These are phyloP conservation scores for Ptychobarbus kaznakovi DNA, from an alignment of 2,797 vertebrate species.

Conservation along the genomic window DNA sequence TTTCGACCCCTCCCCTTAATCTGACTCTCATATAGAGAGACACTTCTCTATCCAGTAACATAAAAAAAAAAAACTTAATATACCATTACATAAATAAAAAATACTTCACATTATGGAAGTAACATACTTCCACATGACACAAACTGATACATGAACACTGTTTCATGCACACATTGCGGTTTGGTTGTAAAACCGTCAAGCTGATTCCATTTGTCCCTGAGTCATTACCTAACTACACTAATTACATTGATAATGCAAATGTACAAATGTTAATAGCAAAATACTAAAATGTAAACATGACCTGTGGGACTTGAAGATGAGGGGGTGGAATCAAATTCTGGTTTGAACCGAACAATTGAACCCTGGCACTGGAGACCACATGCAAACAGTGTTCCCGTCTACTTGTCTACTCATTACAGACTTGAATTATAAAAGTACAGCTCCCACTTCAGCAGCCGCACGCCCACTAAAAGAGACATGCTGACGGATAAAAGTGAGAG, in stretches of 20 bases:
- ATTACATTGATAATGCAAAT: background rate
- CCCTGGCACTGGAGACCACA: background rate
- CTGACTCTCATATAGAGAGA: background rate
- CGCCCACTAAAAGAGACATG: background rate
- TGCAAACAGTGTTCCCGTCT: conserved; percentile 3
- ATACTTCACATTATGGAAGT: background rate
- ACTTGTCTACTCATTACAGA: conserved; percentile 3
- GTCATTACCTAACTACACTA: background rate
- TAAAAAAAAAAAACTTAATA: background rate
- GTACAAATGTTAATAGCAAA: background rate
- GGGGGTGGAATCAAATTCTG: background rate
- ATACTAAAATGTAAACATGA: conserved; percentile 1
- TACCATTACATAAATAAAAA: background rate
- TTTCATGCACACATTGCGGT: background rate
- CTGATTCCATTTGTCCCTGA: background rate
- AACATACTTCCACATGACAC: background rate
- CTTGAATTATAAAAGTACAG: conserved; percentile 9
- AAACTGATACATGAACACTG: too few relatives aligned
- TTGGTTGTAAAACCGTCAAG: background rate
- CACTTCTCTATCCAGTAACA: background rate
- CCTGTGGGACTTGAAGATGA: background rate
- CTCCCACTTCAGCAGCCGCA: conserved; percentile 3
- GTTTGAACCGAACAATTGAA: background rate
- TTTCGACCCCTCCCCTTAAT: background rate
- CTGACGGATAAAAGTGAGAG: background rate